Evolutionary conservation across 2,888 invertebrate genomes (phyloP), one percentile per base, ranked within the genome.

Genomic region (Tetragnatha montana): DNA sequence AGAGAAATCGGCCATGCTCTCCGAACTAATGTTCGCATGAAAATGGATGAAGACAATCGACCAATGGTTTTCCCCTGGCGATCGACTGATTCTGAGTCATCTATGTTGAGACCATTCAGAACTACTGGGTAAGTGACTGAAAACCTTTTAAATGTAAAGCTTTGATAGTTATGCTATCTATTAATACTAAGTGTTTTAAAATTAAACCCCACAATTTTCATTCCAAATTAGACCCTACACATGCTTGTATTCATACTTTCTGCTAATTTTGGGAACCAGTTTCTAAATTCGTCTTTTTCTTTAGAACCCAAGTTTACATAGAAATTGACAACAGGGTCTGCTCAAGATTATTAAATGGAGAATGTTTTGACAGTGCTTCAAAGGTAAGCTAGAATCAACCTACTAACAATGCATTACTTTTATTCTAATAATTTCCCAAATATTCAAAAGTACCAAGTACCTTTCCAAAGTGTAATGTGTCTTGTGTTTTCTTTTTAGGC

Each of bases 261-360:
- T 81, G 71, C 6, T 70, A 73, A 73, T 19, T 47, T 35, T n/a
- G 21, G 47, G 50, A 10, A 10, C 47, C 19, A 19, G 19, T 81
- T 74, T 87, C 70, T n/a, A 81, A 81, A n/a, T 82, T 79, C 60
- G 22, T 49, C 10, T 82, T 68, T 17, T 80, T 79, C 90, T 81
- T 8, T 76, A 89, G 91, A 8, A 91, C 91, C 0, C 96, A 97
- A 91, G 97, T 97, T 0, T 97, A 96, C 93, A 93, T 99, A 90
- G 97, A 98, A 94, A 96, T 99, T 51, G 98, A 98, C 93, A 98
- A 98, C 93, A 95, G 98, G 91, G 97, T 97, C 93, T 99, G 98
- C 93, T 91, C 92, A 84, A 91, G 78, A 35, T 81, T 89, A 17
- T 47, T 81, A 10, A 80, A 90, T 85, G 81, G 89, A 19, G 92